Conservation (phyloP, 2,888 invertebrate genomes). For the Drosophila demipolita region DNA sequence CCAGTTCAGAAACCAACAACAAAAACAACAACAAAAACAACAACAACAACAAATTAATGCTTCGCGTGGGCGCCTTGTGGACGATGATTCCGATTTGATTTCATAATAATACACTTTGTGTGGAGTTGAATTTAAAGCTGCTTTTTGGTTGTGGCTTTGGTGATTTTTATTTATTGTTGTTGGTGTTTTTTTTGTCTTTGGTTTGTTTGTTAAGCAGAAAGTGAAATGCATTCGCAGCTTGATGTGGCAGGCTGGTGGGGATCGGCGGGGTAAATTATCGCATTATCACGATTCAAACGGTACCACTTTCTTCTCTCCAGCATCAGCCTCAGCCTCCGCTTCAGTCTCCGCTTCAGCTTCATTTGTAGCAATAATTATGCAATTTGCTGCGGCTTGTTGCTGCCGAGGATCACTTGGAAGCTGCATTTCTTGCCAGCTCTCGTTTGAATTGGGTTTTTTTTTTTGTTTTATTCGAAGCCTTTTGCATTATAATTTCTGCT, state of each 20-base stretch:
- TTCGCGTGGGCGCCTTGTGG: conserved; percentile 69
- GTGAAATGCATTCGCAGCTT: conserved; percentile 71
- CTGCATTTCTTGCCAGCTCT: conserved; percentile 45
- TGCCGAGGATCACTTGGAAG: conserved; percentile 33
- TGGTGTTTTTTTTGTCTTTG: conserved; percentile 22
- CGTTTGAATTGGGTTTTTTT: conserved; percentile 7
- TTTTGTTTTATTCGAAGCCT: conserved; percentile 25
- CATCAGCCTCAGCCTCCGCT: not conserved
- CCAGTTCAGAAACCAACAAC: not conserved
- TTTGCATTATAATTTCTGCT: conserved; percentile 70
- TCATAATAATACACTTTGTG: conserved; percentile 70
- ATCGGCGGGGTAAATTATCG: conserved; percentile 65
- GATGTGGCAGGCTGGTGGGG: not conserved
- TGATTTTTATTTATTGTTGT: conserved; percentile 46
- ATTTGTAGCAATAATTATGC: conserved; percentile 79
- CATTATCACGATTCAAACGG: conserved; percentile 80
- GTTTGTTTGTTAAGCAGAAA: conserved; percentile 72
- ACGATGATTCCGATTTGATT: conserved; percentile 59
- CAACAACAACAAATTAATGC: conserved; percentile 1
- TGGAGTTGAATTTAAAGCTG: conserved; percentile 40
- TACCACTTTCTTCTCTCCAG: conserved; percentile 71
- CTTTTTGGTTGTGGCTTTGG: conserved; percentile 31
- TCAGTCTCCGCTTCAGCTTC: conserved; percentile 56
- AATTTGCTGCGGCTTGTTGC: conserved; percentile 65
- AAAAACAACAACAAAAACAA: not conserved